Conservation (phyloP, 2,888 invertebrate species). For the Aphidius colemani region DNA sequence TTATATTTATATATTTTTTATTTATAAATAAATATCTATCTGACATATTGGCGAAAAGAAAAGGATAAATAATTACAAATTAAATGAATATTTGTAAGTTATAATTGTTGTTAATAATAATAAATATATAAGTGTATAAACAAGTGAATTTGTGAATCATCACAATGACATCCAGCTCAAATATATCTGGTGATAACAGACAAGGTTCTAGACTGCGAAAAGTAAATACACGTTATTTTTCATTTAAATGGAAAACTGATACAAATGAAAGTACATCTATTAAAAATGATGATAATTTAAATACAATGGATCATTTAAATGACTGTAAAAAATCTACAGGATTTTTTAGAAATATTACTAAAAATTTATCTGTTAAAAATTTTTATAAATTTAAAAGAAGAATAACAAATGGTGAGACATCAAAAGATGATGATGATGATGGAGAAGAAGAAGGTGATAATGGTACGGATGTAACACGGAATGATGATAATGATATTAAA, state of each 20-base stretch:
- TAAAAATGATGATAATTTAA: constrained; percentile 27
- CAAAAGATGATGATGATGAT: not conserved
- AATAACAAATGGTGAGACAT: constrained; percentile 33
- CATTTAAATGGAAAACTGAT: constrained; percentile 38
- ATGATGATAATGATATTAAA: constrained; percentile 4
- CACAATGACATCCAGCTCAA: constrained; percentile 35
- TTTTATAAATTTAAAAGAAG: constrained; percentile 42
- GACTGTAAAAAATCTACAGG: constrained; percentile 31
- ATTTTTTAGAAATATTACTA: constrained; percentile 45
- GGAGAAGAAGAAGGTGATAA: constrained; percentile 10
- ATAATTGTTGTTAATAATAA: constrained; percentile 22
- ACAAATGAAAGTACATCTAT: constrained; percentile 30
- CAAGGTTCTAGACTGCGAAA: constrained; percentile 35
- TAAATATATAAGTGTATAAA: constrained; percentile 8
- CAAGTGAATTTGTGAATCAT: not conserved
- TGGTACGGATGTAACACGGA: not conserved
- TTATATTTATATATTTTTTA: too few species aligned
- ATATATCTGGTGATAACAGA: constrained; percentile 32
- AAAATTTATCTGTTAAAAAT: constrained; percentile 41
- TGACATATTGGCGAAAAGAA: too few species aligned
- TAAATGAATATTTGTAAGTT: too few species aligned
- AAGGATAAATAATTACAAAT: too few species aligned
- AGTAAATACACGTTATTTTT: constrained; percentile 36
- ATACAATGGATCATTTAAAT: constrained; percentile 21
- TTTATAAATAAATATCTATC: too few species aligned